Percentiles rank a stretch among this genome's conserved stretches.
Conservation (phyloP, 2,113 vertebrate genomes). For the Muntiacus muntjak region DNA sequence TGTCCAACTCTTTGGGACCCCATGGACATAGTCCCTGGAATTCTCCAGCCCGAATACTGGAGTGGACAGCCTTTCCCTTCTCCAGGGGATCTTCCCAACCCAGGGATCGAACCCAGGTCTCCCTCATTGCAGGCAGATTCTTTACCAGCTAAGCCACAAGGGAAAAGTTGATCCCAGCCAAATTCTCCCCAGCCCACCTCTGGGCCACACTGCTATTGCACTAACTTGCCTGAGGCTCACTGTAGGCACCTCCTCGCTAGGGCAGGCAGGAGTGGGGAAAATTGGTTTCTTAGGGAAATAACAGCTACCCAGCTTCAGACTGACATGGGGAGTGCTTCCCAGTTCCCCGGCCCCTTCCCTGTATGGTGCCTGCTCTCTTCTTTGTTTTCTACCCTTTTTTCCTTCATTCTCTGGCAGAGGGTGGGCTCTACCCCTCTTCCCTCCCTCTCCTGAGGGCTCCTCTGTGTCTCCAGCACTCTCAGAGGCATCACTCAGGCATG, state of each 20-base stretch:
- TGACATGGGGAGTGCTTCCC: fast-evolving
- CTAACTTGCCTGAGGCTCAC: not conserved
- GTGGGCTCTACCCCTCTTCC: not conserved
- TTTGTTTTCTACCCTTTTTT: not conserved
- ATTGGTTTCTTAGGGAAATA: not conserved
- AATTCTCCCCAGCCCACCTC: not conserved
- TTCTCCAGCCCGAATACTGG: not conserved
- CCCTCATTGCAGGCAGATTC: not conserved
- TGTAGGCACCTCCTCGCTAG: too few relatives aligned
- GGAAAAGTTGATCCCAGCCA: not conserved
- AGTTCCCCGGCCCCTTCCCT: not conserved
- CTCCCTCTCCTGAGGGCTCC: not conserved
- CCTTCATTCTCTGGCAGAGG: not conserved
- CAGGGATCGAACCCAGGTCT: not conserved
- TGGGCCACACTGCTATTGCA: not conserved
- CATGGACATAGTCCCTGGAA: not conserved
- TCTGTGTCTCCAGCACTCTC: not conserved
- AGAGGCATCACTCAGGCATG: not conserved
- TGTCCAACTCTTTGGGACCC: not conserved
- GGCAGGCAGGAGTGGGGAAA: not conserved
- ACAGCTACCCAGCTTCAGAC: not conserved
- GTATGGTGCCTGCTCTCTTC: not conserved
- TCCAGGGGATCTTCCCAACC: not conserved
- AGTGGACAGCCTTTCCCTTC: not conserved
- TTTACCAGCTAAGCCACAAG: not conserved